Base-by-base conservation (phyloP, 2,888 invertebrate species). In the Teinopalpus imperialis region DNA sequence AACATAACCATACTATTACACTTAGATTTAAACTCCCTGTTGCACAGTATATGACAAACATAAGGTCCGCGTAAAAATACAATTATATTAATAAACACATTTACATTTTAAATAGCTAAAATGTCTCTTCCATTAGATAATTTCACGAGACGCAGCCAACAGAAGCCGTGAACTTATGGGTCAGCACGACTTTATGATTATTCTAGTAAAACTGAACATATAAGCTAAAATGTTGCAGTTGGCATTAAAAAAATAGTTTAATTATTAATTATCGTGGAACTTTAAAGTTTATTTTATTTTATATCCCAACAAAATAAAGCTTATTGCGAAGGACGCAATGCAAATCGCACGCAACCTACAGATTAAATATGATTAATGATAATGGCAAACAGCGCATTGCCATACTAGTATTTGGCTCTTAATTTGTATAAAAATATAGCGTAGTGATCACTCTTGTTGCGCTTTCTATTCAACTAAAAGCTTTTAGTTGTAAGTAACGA, bases 161-260 rank as follows among this genome's bases (percentile, higher is more conserved):
- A 69, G 74, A 73, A 80, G 71, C 81, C 80, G 72, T 79, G 79
- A 81, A 78, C 79, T 73, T 72, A 59, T 59, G 70, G 79, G 76
- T 79, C 78, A 74, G 69, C 69, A 61, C 69, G 63, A 66, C 61
- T 66, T 62, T 72, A 69, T 59, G 52, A 51, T 58, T 57, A 60
- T 47, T 57, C 57, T 14, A 47, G 48, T 49, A 51, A 50, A 49
- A 35, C 36, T 14, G 50, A 51, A 55, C 47, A 48, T 57, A 45
- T 58, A 53, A 37, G 36, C 52, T 53, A 59, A 54, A 61, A 55
- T 59, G 52, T 27, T 10, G 13, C 3, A 13, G 26, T 18, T n/a
- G 7, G 20, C 8, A 7, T 40, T 12, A 20, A 5, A 30, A 18
- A 41, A 27, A 18, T 30, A 35, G 18, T 14, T 9, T 9, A 23